Evolutionary conservation across 1,140 invertebrate genomes (phyloP).

Genomic region (Eufriesea mexicana): DNA sequence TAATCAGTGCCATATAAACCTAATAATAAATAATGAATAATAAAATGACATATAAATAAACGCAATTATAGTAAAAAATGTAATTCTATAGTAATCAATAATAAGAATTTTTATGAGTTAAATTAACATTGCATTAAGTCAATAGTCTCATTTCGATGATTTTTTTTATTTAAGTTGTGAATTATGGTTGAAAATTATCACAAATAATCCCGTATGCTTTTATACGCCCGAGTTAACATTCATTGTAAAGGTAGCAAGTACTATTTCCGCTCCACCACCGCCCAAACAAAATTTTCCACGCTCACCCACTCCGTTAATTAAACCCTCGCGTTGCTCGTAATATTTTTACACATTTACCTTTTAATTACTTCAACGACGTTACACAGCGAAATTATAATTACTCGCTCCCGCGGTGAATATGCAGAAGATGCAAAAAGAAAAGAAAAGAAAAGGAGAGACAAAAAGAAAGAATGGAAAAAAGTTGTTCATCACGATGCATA

Average conservation of each 20-base stretch:
- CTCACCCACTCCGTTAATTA: not conserved
- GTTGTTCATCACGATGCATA: not conserved
- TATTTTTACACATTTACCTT: not conserved
- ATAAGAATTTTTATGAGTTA: not conserved
- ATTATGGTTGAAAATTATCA: no score
- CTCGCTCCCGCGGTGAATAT: not conserved
- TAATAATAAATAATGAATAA: no score
- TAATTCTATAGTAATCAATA: no score
- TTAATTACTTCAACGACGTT: constrained; percentile 13
- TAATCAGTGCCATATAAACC: no score
- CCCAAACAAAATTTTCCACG: not conserved
- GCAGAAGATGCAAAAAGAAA: not conserved
- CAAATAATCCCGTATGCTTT: no score
- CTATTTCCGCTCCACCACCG: not conserved
- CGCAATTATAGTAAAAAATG: no score
- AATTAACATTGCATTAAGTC: not conserved
- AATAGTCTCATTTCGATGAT: no score
- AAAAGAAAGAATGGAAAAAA: not conserved
- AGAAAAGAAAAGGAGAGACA: not conserved
- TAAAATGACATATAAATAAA: no score
- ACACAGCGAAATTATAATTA: constrained; percentile 20
- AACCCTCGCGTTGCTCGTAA: not conserved
- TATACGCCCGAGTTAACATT: no score
- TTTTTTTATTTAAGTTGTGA: no score
- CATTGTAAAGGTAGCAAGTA: no score